A percentile compares a stretch with the other conserved stretches of the same genome.
Conservation (phyloP, 2,113 vertebrate species). For the Vanacampus margaritifer region DNA sequence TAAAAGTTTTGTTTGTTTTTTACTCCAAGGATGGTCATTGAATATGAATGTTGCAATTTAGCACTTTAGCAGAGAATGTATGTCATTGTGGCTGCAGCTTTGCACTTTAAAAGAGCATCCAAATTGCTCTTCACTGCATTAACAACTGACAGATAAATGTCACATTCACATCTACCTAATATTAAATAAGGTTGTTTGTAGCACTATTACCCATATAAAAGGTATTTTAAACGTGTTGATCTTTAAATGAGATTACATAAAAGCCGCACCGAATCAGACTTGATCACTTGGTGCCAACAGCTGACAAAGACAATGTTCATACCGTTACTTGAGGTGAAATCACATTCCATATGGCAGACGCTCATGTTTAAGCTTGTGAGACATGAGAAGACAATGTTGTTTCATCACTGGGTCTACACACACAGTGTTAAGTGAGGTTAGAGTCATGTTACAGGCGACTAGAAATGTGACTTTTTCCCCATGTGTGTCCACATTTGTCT, state of each 20-base stretch:
- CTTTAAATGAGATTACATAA: background rate
- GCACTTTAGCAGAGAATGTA: background rate
- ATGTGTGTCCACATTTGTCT: conserved; percentile 33
- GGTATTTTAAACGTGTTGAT: no score
- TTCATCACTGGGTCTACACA: background rate
- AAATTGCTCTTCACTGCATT: background rate
- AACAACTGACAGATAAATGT: background rate
- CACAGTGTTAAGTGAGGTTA: background rate
- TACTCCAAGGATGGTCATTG: background rate
- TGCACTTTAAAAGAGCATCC: background rate
- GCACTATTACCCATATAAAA: no score
- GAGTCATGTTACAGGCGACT: conserved; percentile 9
- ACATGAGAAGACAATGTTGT: background rate
- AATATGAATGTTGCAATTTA: background rate
- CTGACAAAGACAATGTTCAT: background rate
- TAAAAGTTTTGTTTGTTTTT: no score
- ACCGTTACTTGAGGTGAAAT: background rate
- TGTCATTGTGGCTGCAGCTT: background rate
- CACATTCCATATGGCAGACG: background rate
- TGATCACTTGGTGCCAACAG: background rate
- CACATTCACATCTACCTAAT: no score
- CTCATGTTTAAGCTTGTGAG: background rate
- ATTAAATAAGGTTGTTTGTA: no score
- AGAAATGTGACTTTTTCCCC: conserved; percentile 18
- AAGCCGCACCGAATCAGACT: background rate